A percentile compares a stretch with the other conserved stretches of the same genome.
These are phyloP conservation scores for Apoda limacodes DNA, from an alignment of 2,888 invertebrate species.

Conservation along the genomic window DNA sequence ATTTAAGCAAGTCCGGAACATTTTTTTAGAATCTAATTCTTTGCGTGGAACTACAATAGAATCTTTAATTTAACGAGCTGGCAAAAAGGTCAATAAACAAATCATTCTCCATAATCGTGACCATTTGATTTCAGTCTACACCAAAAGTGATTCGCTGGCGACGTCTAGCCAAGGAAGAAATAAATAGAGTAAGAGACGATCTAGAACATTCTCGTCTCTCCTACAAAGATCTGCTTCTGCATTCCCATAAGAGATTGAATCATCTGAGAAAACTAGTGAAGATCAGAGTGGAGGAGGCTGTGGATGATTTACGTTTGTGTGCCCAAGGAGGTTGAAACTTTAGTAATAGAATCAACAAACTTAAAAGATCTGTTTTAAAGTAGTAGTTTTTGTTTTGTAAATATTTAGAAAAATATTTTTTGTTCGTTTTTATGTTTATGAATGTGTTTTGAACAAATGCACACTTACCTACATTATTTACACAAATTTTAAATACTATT, in stretches of 20 bases:
- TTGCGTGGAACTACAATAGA: not conserved
- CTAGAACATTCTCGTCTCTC: constrained; percentile 39
- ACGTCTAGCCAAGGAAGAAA: constrained; percentile 41
- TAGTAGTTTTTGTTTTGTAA: no score
- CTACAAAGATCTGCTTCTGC: constrained; percentile 45
- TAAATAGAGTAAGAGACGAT: constrained; percentile 46
- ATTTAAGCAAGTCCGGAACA: not conserved
- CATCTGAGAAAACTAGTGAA: constrained; percentile 34
- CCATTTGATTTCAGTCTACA: constrained; percentile 32
- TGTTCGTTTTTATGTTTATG: no score
- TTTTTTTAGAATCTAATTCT: not conserved
- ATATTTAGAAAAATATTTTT: no score
- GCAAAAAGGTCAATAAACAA: no score
- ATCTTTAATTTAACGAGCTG: no score
- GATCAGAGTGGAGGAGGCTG: constrained; percentile 23
- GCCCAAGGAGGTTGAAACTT: constrained; percentile 5
- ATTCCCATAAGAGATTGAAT: constrained; percentile 37
- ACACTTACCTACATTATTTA: no score
- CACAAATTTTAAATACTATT: no score
- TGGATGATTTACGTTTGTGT: constrained; percentile 31
- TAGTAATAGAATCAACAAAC: constrained; percentile 1
- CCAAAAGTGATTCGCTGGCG: constrained; percentile 44
- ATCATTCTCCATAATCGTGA: no score
- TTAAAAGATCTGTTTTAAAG: no score
- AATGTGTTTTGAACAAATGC: no score